Conservation (phyloP, 2,888 invertebrate species). For the Dusona sp. region DNA sequence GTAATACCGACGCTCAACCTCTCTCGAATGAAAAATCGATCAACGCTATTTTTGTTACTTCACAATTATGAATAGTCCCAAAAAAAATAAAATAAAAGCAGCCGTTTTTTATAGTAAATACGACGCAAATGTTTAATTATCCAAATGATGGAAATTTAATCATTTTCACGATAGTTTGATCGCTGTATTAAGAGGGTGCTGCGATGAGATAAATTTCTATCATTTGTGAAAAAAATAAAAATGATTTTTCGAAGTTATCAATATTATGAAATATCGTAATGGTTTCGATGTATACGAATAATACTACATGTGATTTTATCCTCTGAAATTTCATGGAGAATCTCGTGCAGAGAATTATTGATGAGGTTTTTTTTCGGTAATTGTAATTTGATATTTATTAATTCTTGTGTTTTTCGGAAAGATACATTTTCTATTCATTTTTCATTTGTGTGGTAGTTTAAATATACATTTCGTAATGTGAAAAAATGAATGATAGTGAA, state of each 20-base stretch:
- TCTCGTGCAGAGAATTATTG: neutral
- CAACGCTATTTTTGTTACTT: neutral
- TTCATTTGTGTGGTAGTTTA: neutral
- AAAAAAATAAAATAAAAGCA: too few relatives aligned
- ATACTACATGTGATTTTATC: neutral
- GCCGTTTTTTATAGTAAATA: too few relatives aligned
- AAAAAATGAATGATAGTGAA: neutral
- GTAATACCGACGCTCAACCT: slow-evolving; percentile 67
- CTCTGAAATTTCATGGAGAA: neutral
- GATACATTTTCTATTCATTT: neutral
- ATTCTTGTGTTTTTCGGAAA: neutral
- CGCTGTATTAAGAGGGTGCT: too few relatives aligned
- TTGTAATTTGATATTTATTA: neutral
- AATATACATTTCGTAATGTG: neutral
- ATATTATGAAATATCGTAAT: too few relatives aligned
- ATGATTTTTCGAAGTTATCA: too few relatives aligned
- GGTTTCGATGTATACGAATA: too few relatives aligned
- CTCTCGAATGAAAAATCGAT: slow-evolving; percentile 11
- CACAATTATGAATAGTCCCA: neutral
- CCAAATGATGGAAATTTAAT: too few relatives aligned
- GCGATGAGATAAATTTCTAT: too few relatives aligned
- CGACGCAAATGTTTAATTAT: too few relatives aligned
- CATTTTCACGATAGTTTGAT: too few relatives aligned
- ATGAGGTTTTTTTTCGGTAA: neutral
- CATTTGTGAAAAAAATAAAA: too few relatives aligned